phyloP scores from a whole-genome alignment of 2,113 vertebrate species.

The Chaetodon auriga region DNA sequence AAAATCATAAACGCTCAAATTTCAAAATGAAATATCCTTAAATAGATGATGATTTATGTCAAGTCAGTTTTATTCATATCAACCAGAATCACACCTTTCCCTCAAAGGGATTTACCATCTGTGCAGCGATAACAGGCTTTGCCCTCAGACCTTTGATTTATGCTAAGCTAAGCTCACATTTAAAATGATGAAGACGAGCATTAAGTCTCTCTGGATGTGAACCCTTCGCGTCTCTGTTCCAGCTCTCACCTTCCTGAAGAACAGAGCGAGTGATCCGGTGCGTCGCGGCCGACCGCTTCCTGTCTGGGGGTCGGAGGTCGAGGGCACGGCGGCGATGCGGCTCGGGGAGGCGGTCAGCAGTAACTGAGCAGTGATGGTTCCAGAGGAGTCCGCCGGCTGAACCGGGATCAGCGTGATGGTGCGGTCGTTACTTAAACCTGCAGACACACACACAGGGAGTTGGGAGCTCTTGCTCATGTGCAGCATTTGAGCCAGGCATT shows the following conservation, averaged over 20 bases:
- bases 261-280: conserved; percentile 94
- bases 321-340: neutral
- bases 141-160: neutral
- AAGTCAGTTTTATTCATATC: neutral
- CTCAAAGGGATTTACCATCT: too few relatives aligned
- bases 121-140: neutral
- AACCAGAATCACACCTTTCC: too few relatives aligned
- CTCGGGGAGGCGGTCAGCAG: conserved; percentile 84
- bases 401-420: conserved; percentile 90
- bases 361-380: conserved; percentile 83
- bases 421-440: conserved; percentile 86
- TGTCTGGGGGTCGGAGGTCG: conserved; percentile 72
- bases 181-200: neutral
- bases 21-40: too few relatives aligned
- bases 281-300: conserved; percentile 84
- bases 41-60: neutral
- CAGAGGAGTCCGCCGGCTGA: conserved; percentile 77
- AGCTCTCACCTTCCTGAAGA: conserved; percentile 93
- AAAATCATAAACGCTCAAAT: too few relatives aligned
- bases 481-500: too few relatives aligned
- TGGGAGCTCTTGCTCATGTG: too few relatives aligned
- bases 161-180: neutral
- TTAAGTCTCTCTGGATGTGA: neutral
- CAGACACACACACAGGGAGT: conserved; percentile 3
- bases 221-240: neutral